phyloP scores from a whole-genome alignment of 1,140 invertebrate genomes.

The Rhyacophila brunnea region DNA sequence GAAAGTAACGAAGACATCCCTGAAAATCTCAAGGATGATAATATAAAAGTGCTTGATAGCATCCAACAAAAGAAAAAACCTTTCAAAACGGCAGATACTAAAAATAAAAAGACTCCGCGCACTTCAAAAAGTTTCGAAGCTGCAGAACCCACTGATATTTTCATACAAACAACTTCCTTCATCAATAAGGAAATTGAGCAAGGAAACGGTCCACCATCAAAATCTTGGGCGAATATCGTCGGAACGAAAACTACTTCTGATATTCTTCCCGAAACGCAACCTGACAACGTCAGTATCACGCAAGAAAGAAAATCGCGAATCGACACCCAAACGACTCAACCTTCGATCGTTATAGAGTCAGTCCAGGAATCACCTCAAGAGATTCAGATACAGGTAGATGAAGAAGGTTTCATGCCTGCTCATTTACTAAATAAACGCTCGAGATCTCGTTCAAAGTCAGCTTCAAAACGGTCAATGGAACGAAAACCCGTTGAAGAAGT shows the following conservation, averaged over 20 bases:
- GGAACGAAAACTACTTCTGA: conserved; percentile 8
- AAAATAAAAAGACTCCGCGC: too few relatives aligned
- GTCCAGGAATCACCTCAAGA: conserved; percentile 38
- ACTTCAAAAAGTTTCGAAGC: too few relatives aligned
- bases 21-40: too few relatives aligned
- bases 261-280: too few relatives aligned
- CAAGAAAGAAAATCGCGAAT: conserved; percentile 25
- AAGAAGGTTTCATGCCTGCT: conserved; percentile 49
- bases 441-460: conserved; percentile 43
- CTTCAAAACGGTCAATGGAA: too few relatives aligned
- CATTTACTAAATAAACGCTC: conserved; percentile 46
- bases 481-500: too few relatives aligned
- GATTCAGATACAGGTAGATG: conserved; percentile 38
- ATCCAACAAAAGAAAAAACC: too few relatives aligned
- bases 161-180: background rate
- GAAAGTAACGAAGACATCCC: conserved; percentile 1
- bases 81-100: too few relatives aligned
- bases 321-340: conserved; percentile 40
- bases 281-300: background rate
- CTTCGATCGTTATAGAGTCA: conserved; percentile 48
- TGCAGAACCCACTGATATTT: too few relatives aligned
- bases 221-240: conserved; percentile 30
- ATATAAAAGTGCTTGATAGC: too few relatives aligned
- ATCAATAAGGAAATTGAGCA: too few relatives aligned
- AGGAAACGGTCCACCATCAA: too few relatives aligned